A percentile compares a stretch with the other conserved stretches of the same genome.
Evolutionary conservation across 1,140 invertebrate genomes (phyloP).

Genomic region (Drosophila trapezifrons): DNA sequence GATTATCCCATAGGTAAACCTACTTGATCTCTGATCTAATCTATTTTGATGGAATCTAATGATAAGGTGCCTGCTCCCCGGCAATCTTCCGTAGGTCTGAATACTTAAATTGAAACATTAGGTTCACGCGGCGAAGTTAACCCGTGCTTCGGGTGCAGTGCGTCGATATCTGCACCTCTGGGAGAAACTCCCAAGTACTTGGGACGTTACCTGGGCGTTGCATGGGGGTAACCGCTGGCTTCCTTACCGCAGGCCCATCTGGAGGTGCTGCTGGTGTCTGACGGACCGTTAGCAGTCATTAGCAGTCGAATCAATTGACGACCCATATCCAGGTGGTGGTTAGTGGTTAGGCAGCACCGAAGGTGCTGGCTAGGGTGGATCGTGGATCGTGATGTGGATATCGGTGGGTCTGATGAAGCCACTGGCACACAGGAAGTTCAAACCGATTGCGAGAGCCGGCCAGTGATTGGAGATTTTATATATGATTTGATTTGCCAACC

Average conservation of each 20-base stretch:
- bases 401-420: conserved; percentile 28
- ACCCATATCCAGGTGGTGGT: conserved; percentile 71
- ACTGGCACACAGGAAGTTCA: conserved; percentile 69
- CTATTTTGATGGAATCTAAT: conserved; percentile 11
- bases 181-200: conserved; percentile 18
- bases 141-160: conserved; percentile 23
- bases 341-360: conserved; percentile 20
- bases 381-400: conserved; percentile 10
- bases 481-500: conserved; percentile 18
- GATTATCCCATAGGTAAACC: background rate
- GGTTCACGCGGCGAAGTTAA: background rate
- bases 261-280: conserved; percentile 65
- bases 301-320: conserved; percentile 78
- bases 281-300: conserved; percentile 75
- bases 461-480: conserved; percentile 28
- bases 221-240: conserved; percentile 67
- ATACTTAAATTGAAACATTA: conserved; percentile 5
- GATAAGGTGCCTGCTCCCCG: conserved; percentile 2
- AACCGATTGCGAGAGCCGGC: conserved; percentile 50
- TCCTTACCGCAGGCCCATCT: conserved; percentile 45
- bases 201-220: conserved; percentile 44
- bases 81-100: background rate
- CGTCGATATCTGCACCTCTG: conserved; percentile 31
- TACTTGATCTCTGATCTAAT: background rate
- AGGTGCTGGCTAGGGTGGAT: conserved; percentile 18